These are phyloP conservation scores for Drosophila setosimentum DNA, from an alignment of 2,888 invertebrate species.

Conservation along the genomic window DNA sequence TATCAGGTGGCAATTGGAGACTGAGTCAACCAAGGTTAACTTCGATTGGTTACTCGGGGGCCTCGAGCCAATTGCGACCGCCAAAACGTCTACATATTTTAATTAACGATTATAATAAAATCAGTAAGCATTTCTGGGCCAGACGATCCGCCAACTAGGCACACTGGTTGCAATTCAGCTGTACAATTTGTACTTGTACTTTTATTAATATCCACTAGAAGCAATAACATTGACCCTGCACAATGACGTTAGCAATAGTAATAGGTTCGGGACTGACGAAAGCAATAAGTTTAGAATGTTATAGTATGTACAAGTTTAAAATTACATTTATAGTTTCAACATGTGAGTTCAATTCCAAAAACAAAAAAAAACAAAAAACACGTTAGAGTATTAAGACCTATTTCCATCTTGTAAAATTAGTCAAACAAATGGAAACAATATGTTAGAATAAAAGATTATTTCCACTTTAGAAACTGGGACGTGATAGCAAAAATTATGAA, in stretches of 20 bases:
- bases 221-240: conserved; percentile 35
- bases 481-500: background rate
- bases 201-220: conserved; percentile 8
- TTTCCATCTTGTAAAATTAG: background rate
- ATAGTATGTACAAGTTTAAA: background rate
- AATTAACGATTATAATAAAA: conserved; percentile 65
- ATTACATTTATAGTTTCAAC: background rate
- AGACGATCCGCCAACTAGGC: conserved; percentile 21
- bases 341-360: background rate
- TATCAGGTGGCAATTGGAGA: conserved; percentile 56
- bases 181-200: conserved; percentile 19
- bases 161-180: conserved; percentile 58
- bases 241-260: conserved; percentile 17
- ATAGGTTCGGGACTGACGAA: conserved; percentile 5
- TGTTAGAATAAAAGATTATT: background rate
- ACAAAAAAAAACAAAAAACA: background rate
- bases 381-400: background rate
- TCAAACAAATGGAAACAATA: background rate
- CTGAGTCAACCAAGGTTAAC: conserved; percentile 57
- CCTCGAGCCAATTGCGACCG: conserved; percentile 63
- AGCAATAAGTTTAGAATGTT: conserved; percentile 7
- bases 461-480: background rate
- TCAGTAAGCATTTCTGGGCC: conserved; percentile 41
- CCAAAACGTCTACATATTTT: conserved; percentile 74
- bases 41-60: conserved; percentile 63